Evolutionary conservation across 2,113 vertebrate genomes (phyloP).

Genomic region (Argyrosomus japonicus): DNA sequence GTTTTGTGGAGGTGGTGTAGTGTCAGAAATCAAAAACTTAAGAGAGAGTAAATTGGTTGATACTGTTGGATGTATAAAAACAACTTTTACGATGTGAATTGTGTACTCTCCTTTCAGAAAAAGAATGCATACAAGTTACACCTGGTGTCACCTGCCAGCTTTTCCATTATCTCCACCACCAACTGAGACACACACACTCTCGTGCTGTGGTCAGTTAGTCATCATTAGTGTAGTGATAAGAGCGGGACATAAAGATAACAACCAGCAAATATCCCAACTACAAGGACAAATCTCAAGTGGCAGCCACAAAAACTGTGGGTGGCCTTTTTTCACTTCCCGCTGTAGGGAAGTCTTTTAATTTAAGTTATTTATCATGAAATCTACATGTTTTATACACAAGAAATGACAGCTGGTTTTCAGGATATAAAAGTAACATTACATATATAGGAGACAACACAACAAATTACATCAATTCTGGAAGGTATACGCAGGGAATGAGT

Average conservation of each 20-base stretch:
- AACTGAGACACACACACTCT: not conserved
- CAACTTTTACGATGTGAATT: not conserved
- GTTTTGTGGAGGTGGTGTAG: too few relatives aligned
- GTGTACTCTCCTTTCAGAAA: slow-evolving; percentile 1
- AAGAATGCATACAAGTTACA: not conserved
- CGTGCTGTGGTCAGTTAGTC: slow-evolving; percentile 17
- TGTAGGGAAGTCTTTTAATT: not conserved
- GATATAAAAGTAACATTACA: not conserved
- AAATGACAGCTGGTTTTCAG: not conserved
- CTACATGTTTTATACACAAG: too few relatives aligned
- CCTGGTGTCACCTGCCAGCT: not conserved
- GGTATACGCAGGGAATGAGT: not conserved
- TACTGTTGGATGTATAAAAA: not conserved
- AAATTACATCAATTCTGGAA: not conserved
- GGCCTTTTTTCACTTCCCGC: not conserved
- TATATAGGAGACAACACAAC: not conserved
- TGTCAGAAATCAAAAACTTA: too few relatives aligned
- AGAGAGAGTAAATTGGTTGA: too few relatives aligned
- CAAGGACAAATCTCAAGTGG: not conserved
- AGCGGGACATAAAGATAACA: slow-evolving; percentile 41
- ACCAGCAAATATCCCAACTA: slow-evolving; percentile 10
- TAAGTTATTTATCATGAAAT: not conserved
- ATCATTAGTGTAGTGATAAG: slow-evolving; percentile 49
- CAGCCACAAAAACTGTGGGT: slow-evolving; percentile 20
- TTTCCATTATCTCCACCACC: slow-evolving; percentile 1